Base-by-base conservation (phyloP, 2,797 vertebrate species). In the Denticeps clupeoides region DNA sequence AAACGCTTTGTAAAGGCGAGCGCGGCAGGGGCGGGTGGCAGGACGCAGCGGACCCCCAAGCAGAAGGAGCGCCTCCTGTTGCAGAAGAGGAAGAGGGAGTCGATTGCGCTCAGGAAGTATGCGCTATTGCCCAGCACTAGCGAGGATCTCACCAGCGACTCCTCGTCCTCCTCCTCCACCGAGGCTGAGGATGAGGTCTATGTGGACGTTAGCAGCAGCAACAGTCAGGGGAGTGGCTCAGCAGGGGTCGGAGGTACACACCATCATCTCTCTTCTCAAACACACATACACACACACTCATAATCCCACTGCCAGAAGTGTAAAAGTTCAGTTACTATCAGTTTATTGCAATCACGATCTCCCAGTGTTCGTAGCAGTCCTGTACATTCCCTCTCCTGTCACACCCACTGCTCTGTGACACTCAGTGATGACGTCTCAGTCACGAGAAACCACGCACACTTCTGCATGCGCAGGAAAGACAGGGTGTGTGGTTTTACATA, bases 141-240 rank as follows among this genome's bases (percentile, higher is more conserved):
- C 13, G 91, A 92, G 4, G 93, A 95, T 67, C 83, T 94, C 56
- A 97, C 85, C 51, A 89, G 85, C 4, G 90, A 90, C 35, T 91
- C 91, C 19, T 89, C 93, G 49, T 91, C 93, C 25, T 87, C 88
- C 38, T 92, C 92, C 5, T 93, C 92, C 27, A 91, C 90, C 0
- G 93, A 97, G 68, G 93, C 82, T 37, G 95, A 97, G 47, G 91
- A 93, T 58, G 91, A 97, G 67, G 78, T 97, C 47, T 97, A 92
- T 48, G 90, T 96, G 45, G 88, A 94, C 4, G 89, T 96, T 59
- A 91, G 93, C 41, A 81, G 91, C 64, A 82, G 82, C 60, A 92
- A 90, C 78, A 96, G 83, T 75, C 93, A 91, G 70, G 84, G 88
- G 68, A 89, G 81, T 81, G 90, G 73, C 67, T 71, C 88, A 49